These are phyloP conservation scores for Drosophila melanica DNA, from an alignment of 1,140 invertebrate genomes.

Conservation along the genomic window DNA sequence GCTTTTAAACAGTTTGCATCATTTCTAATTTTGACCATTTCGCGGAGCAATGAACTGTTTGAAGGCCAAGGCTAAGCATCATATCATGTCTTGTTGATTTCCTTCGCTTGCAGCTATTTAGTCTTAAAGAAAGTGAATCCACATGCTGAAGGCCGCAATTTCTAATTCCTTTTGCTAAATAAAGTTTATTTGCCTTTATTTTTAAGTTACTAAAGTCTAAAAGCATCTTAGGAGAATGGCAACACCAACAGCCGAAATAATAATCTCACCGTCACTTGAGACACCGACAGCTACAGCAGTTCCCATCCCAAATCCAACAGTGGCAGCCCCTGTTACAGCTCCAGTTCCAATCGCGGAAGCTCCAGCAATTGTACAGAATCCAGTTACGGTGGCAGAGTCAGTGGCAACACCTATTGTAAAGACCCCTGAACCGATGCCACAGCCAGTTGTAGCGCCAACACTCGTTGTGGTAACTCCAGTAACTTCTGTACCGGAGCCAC, in stretches of 20 bases:
- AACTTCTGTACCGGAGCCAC: not conserved
- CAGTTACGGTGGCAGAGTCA: not conserved
- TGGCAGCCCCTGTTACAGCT: not conserved
- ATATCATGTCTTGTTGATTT: conserved; percentile 13
- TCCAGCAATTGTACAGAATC: not conserved
- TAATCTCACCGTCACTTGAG: not conserved
- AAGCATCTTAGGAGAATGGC: not conserved
- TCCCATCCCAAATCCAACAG: not conserved
- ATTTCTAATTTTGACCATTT: not conserved
- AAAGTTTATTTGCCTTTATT: not conserved
- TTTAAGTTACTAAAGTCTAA: no score
- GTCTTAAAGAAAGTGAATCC: conserved; percentile 16
- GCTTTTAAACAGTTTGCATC: not conserved
- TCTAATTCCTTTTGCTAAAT: not conserved
- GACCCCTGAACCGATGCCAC: no score
- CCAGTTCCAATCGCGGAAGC: not conserved
- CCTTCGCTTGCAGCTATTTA: conserved; percentile 10
- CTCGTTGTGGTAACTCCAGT: not conserved
- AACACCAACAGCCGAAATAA: not conserved
- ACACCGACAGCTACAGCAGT: not conserved
- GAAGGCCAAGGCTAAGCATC: conserved; percentile 39
- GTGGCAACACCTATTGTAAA: not conserved
- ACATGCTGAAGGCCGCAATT: not conserved
- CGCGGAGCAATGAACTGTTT: conserved; percentile 21
- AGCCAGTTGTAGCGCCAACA: not conserved